A percentile compares a stretch with the other conserved stretches of the same genome.
Conservation (phyloP, 2,888 invertebrate species). For the Achlya flavicornis region DNA sequence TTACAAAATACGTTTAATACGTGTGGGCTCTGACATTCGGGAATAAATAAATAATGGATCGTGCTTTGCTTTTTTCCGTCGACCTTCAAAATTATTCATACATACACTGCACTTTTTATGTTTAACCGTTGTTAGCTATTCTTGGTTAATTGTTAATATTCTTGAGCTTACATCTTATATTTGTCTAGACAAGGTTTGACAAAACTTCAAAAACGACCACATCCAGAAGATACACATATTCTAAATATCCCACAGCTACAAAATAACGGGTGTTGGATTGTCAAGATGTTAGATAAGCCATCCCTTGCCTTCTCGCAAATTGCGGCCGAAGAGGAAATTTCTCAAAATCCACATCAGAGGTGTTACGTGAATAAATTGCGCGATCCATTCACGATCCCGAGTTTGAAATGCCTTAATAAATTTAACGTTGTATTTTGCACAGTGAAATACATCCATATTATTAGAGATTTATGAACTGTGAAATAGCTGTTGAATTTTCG, state of each 20-base stretch:
- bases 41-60: neutral
- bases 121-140: too few species aligned
- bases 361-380: slow-evolving; percentile 38
- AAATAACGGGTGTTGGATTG: slow-evolving; percentile 36
- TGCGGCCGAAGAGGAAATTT: slow-evolving; percentile 34
- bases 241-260: slow-evolving; percentile 1
- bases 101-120: too few species aligned
- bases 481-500: neutral
- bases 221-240: neutral
- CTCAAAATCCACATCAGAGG: slow-evolving; percentile 33
- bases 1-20: neutral
- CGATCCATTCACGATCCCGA: slow-evolving; percentile 21
- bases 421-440: neutral
- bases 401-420: slow-evolving; percentile 15
- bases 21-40: neutral
- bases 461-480: too few species aligned
- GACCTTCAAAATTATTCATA: too few species aligned
- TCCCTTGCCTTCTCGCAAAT: slow-evolving; percentile 32
- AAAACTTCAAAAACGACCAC: too few species aligned
- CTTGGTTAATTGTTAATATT: too few species aligned
- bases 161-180: too few species aligned
- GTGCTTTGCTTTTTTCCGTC: neutral
- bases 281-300: slow-evolving; percentile 40
- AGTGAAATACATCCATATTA: neutral
- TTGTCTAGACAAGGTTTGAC: too few species aligned